These are phyloP conservation scores for Lasioglossum zephyrum DNA, from an alignment of 2,888 invertebrate species.

Conservation along the genomic window DNA sequence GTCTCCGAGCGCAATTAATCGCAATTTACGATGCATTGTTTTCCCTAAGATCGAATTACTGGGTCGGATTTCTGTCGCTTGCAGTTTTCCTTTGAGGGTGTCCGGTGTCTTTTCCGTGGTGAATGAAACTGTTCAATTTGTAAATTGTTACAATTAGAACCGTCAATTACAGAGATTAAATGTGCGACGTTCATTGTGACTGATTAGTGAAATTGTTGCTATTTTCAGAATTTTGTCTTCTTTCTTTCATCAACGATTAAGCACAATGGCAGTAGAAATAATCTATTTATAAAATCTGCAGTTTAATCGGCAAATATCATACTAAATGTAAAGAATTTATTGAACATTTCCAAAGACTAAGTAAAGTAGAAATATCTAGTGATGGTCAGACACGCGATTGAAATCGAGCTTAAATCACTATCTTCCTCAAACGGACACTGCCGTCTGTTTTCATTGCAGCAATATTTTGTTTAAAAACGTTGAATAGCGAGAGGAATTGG, in stretches of 20 bases:
- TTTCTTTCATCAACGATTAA: too few relatives aligned
- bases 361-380: constrained; percentile 1
- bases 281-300: not conserved
- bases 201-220: not conserved
- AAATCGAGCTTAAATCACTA: not conserved
- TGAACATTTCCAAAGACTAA: not conserved
- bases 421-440: not conserved
- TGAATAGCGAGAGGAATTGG: not conserved
- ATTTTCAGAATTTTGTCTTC: too few relatives aligned
- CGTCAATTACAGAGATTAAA: not conserved
- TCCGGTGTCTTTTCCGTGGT: not conserved
- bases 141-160: not conserved
- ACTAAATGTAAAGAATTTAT: not conserved
- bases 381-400: not conserved
- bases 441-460: not conserved
- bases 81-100: not conserved
- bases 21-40: constrained; percentile 10
- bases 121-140: not conserved
- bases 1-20: not conserved
- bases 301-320: not conserved
- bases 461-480: not conserved
- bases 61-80: not conserved
- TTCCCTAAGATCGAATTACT: not conserved
- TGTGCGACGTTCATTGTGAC: not conserved
- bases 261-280: too few relatives aligned